Evolutionary conservation across 2,113 vertebrate genomes (phyloP).

Genomic region (Anthoscopus minutus): DNA sequence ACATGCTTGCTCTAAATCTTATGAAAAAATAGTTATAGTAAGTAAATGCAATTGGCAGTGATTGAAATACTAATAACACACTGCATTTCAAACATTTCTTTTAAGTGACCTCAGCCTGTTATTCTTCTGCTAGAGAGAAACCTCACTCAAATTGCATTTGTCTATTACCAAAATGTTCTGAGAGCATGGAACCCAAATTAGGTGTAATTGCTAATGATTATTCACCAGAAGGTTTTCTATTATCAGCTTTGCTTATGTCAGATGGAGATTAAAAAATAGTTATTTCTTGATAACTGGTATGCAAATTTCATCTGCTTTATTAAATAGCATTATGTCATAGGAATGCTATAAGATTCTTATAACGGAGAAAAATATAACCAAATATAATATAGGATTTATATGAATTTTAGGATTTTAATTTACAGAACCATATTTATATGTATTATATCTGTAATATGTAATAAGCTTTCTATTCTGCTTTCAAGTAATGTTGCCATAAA

Average conservation of each 20-base stretch:
- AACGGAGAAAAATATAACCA: background rate
- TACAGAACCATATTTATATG: background rate
- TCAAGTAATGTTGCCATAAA: background rate
- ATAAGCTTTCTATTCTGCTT: background rate
- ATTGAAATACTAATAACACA: conserved; percentile 26
- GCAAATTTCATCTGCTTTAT: background rate
- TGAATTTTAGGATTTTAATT: background rate
- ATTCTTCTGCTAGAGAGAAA: conserved; percentile 45
- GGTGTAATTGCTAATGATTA: conserved; percentile 39
- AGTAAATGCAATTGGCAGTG: conserved; percentile 60
- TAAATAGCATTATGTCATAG: background rate
- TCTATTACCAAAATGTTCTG: background rate
- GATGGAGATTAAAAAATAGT: background rate
- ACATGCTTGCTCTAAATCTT: background rate
- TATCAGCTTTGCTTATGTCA: conserved; percentile 21
- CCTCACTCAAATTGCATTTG: conserved; percentile 39
- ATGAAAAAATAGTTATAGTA: conserved; percentile 53
- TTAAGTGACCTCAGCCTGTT: conserved; percentile 39
- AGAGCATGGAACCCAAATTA: background rate
- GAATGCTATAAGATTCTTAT: background rate
- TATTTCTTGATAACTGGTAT: background rate
- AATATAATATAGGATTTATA: background rate
- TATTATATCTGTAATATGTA: background rate
- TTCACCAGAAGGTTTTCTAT: conserved; percentile 19
- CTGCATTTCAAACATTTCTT: conserved; percentile 25